Base-by-base conservation (phyloP, 2,888 invertebrate species). In the Neoitamus cyanurus region DNA sequence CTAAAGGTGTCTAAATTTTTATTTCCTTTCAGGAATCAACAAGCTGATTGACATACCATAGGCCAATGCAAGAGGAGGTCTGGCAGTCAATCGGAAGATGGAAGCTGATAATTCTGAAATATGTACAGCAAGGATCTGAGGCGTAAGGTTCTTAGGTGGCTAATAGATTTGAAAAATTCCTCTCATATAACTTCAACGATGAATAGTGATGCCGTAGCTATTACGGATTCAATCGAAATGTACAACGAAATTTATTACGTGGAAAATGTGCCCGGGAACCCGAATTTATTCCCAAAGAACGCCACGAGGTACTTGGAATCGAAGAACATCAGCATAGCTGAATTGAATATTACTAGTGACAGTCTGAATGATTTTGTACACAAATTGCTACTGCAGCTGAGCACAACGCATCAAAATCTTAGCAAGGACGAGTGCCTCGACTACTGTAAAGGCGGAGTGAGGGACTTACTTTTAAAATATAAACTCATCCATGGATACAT, bases 401-500 rank as follows among this genome's bases (percentile, higher is more conserved):
- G 78, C 5, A 83, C 42, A 48, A 75, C 68, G 13, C 25, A 42
- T 42, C 58, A 70, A n/a, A 84, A 85, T 37, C n/a, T 30, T 15
- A 83, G 69, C 15, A 83, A 69, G 30, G 31, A 88, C 37, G 89
- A 90, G 42, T 90, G 91, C 37, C 86, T 86, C 84, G 91, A 92
- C 86, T 94, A 94, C 89, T 95, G 95, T 87, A 93, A 92, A 58
- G 94, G 94, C 0, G 91, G 91, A 75, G 92, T 94, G 83, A 92
- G 93, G 69, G 93, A 94, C 73, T 90, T 95, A 84, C 92, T 95
- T 20, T 89, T 93, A 1, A 92, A 92, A 0, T 97, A 97, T 90
- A 93, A 94, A 86, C 92, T 94, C 78, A 93, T 95, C 85, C 98
- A 98, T 90, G 97, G 97, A 85, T 97, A 96, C 90, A 93, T 96